Evolutionary conservation across 2,888 invertebrate species (phyloP), one percentile per base, ranked within the genome.

Genomic region (Litoditis marina): DNA sequence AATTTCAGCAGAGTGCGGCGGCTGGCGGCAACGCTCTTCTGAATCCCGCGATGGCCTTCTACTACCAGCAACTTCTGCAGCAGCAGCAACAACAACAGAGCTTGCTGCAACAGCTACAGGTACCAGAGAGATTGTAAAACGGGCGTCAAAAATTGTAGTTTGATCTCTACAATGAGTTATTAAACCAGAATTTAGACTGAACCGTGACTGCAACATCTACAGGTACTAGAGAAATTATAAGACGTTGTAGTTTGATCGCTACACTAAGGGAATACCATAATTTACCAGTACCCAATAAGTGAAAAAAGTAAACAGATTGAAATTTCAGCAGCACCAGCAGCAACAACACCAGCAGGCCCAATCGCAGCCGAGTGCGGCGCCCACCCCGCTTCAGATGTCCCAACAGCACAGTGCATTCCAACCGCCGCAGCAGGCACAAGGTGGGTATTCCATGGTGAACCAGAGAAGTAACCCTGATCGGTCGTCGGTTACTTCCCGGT

Each of bases 391-490:
- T 6, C 49, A 50, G 36, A 30, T 50, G 22, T 30, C 30, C 11
- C 60, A 60, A 30, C n/a, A 44, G 1, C 51, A 52, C 44, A 60
- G 60, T 42, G 60, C 60, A 8, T 60, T 60, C 32, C 60, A 60
- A 16, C 60, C 60, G 5, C 58, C 58, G 31, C 49, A 47, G 39
- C 54, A 54, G 36, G 54, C 34, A n/a, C n/a, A n/a, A n/a, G n/a
- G n/a, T n/a, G n/a, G n/a, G n/a, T n/a, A n/a, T n/a, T n/a, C n/a
- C n/a, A n/a, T n/a, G n/a, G n/a, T n/a, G n/a, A n/a, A n/a, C n/a
- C n/a, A n/a, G n/a, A n/a, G n/a, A n/a, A n/a, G n/a, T n/a, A n/a
- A n/a, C n/a, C n/a, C n/a, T n/a, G n/a, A n/a, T n/a, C n/a, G n/a
- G n/a, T n/a, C n/a, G n/a, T n/a, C n/a, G n/a, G n/a, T n/a, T n/a